Base-by-base conservation (phyloP, 2,113 vertebrate species). In the Dissostichus mawsoni region DNA sequence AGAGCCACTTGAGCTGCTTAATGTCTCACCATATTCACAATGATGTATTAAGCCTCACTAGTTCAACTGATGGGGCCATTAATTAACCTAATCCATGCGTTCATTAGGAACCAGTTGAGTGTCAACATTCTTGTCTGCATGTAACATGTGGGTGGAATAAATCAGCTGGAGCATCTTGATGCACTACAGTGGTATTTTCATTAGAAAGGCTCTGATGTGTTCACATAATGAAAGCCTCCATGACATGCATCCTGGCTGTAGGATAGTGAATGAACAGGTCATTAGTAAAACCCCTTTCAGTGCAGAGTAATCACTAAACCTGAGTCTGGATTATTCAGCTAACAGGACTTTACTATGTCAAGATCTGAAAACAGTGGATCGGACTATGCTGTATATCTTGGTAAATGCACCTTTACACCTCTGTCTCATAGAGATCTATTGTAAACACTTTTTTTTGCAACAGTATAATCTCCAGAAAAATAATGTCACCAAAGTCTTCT, bases 21-120 rank as follows among this genome's bases (percentile, higher is more conserved):
- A 70, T 78, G 74, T 59, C 48, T 33, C 8, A 0, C 68, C 58
- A 63, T 89, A 66, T 79, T 83, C 80, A 82, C 64, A 64, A 20
- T 86, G 78, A 86, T 74, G 36, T 78, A 90, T 83, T 75, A 80
- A 63, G 64, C 71, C 69, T 58, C 59, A 74, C 8, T 64, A 63
- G 77, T 74, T 75, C 44, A 48, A 20, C 59, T 79, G 81, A 88
- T 62, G 52, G 47, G 76, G 69, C 72, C 66, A 71, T 84, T 88
- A 69, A 86, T 88, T 86, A 82, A 69, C 69, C 74, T 29, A 52
- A 80, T 62, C 57, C 50, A 12, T 76, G 59, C 59, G 67, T 74
- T 87, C 77, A 85, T 87, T 87, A 76, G 70, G 70, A 83, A 56
- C 66, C 25, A 44, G 16, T 57, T 67, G 52, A 67, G 67, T 74